Base-by-base conservation (phyloP, 2,797 vertebrate species). In the Enteromius afrohamiltoni region DNA sequence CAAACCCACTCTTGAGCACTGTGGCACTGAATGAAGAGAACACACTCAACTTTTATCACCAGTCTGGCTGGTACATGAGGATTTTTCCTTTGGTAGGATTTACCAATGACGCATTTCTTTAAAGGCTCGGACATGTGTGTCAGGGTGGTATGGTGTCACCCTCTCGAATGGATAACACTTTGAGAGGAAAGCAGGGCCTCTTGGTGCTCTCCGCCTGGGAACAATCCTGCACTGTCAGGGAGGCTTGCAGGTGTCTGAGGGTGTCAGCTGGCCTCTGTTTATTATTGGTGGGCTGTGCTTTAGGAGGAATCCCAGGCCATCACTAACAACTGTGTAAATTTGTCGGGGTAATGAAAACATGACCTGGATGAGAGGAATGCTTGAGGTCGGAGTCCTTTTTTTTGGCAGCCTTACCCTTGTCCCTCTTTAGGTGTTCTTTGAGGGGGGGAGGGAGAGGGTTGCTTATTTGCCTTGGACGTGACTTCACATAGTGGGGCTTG, bases 301-400 rank as follows among this genome's bases (percentile, higher is more conserved):
- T 87, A 93, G 93, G 92, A 96, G 94, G 93, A 95, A 83, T 89
- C 93, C 93, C 89, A 69, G 92, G 93, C 95, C 94, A 89, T 95
- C 95, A 93, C 95, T 91, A 93, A 95, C 95, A 95, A 93, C 94
- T 93, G 92, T 93, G 94, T 93, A 94, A 95, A 96, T 85, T 90
- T 95, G 95, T 95, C 94, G 94, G 93, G 93, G 94, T 94, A 96
- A 97, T 91, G 91, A 95, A 97, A 97, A 97, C 92, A 96, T 88
- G 95, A 91, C 91, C 90, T 85, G 91, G 84, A 88, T 90, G 87
- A 90, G 62, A n/a, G 94, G 93, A 95, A 92, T 91, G 92, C 93
- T 90, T 75, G 90, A 94, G 92, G 91, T 93, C 89, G 88, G 89
- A 93, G 90, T 85, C 88, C 86, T 90, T 94, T 93, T 80, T 94